Percentiles rank a stretch among this genome's conserved stretches.
phyloP scores from a whole-genome alignment of 2,797 vertebrate species.

The Pseudomugil gertrudae region DNA sequence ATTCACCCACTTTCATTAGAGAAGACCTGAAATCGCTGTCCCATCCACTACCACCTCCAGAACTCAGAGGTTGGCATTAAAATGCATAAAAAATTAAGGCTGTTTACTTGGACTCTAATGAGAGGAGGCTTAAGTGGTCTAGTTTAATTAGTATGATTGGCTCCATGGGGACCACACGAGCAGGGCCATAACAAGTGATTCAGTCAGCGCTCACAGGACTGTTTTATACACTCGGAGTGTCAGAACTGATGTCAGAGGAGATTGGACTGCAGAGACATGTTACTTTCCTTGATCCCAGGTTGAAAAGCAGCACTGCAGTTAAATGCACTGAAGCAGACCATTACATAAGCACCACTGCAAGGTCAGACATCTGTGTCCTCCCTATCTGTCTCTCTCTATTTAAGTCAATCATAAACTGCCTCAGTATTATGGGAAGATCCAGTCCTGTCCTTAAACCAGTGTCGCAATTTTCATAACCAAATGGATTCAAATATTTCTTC shows the following conservation, averaged over 20 bases:
- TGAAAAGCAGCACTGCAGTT: conserved; percentile 76
- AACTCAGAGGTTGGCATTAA: conserved; percentile 89
- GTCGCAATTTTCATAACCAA: conserved; percentile 35
- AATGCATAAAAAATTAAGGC: conserved; percentile 91
- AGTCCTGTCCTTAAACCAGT: conserved; percentile 35
- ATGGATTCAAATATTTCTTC: conserved; percentile 44
- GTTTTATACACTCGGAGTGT: conserved; percentile 69
- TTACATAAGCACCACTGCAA: conserved; percentile 81
- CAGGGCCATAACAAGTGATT: conserved; percentile 71
- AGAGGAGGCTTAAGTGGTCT: conserved; percentile 86
- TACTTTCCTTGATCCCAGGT: conserved; percentile 72
- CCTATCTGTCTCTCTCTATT: conserved; percentile 68
- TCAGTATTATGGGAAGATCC: conserved; percentile 45
- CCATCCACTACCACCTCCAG: conserved; percentile 46
- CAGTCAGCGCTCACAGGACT: conserved; percentile 66
- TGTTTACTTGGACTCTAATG: conserved; percentile 91
- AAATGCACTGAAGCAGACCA: conserved; percentile 79
- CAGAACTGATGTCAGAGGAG: conserved; percentile 69
- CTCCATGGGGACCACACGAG: conserved; percentile 73
- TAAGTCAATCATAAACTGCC: conserved; percentile 69
- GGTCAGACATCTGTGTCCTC: conserved; percentile 78
- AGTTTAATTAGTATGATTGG: conserved; percentile 84
- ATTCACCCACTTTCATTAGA: conserved; percentile 47
- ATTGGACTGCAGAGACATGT: conserved; percentile 74
- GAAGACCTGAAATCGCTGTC: conserved; percentile 59